Evolutionary conservation across 2,797 vertebrate genomes (phyloP).

Genomic region (Artibeus jamaicensis): DNA sequence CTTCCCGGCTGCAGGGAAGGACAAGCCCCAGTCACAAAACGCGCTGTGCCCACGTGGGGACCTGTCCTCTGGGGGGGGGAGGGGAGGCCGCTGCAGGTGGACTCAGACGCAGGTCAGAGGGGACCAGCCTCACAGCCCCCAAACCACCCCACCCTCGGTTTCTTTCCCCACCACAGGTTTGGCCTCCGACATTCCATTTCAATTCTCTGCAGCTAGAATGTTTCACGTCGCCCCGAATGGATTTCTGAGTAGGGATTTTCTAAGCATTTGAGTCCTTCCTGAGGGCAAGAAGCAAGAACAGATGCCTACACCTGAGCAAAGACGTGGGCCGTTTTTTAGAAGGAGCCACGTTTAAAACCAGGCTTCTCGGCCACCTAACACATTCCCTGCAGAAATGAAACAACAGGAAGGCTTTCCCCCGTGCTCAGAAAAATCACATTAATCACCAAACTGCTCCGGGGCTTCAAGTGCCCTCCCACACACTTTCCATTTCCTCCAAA

Average conservation of each 20-base stretch:
- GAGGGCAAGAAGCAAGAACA: background rate
- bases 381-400: background rate
- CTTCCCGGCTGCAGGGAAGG: constrained; percentile 85
- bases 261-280: background rate
- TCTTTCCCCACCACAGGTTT: background rate
- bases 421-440: background rate
- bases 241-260: background rate
- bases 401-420: background rate
- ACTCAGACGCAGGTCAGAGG: background rate
- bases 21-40: background rate
- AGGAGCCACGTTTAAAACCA: background rate
- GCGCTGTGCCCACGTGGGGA: rapidly evolving
- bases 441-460: background rate
- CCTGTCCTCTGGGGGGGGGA: rapidly evolving
- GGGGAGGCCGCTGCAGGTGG: background rate
- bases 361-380: background rate
- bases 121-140: background rate
- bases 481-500: constrained; percentile 7
- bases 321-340: rapidly evolving
- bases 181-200: background rate
- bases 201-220: background rate
- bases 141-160: too few relatives aligned
- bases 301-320: background rate
- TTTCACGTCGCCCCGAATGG: background rate
- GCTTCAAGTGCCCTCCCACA: background rate